These are phyloP conservation scores for Hypotaenidia philippensis DNA, from an alignment of 2,797 vertebrate genomes.

Conservation along the genomic window DNA sequence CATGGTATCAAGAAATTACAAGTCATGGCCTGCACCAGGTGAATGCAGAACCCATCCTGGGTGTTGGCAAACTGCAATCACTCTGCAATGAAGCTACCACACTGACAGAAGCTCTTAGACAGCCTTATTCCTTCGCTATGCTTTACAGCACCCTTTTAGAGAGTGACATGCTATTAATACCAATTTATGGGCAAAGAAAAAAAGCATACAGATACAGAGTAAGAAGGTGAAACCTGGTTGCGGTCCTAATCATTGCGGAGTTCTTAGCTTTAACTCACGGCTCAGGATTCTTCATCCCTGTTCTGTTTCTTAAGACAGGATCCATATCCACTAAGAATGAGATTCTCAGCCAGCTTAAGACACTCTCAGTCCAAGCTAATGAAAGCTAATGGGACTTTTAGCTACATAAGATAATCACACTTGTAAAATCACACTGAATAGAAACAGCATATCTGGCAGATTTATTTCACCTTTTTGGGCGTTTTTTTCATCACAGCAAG, in stretches of 20 bases:
- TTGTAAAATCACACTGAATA: neutral
- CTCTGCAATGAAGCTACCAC: neutral
- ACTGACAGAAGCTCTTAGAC: neutral
- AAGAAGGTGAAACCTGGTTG: neutral
- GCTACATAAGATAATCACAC: neutral
- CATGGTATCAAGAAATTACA: neutral
- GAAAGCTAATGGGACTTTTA: neutral
- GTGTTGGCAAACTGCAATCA: neutral
- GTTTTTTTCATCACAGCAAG: neutral
- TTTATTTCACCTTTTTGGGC: neutral
- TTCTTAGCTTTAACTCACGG: neutral
- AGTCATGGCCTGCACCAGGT: neutral
- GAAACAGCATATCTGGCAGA: neutral
- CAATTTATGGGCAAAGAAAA: neutral
- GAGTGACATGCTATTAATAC: neutral
- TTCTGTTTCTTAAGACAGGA: neutral
- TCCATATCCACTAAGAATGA: neutral
- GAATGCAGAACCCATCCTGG: neutral
- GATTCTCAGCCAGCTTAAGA: neutral
- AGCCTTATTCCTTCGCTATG: neutral
- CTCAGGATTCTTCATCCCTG: neutral
- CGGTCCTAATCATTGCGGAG: neutral
- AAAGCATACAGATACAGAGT: neutral
- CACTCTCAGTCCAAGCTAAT: neutral
- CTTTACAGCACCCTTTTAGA: neutral